Percentiles rank a stretch among this genome's conserved stretches.
Conservation (phyloP, 2,797 vertebrate species). For the Cercopithecus hamlyni region DNA sequence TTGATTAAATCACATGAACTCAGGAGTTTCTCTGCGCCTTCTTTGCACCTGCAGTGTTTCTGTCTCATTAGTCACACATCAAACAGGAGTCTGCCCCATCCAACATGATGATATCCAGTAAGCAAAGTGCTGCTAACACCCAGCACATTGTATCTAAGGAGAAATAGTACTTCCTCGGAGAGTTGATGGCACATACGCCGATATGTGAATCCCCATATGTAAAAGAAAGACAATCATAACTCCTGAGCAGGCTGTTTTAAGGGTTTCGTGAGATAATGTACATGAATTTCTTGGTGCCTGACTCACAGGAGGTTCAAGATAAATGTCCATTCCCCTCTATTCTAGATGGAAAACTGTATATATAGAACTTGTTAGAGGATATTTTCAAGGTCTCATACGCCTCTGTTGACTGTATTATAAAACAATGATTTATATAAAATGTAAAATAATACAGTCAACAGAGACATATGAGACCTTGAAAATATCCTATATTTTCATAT, state of each 20-base stretch:
- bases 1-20: not conserved
- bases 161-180: not conserved
- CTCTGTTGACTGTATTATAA: not conserved
- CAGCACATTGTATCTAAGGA: no score
- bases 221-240: not conserved
- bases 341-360: not conserved
- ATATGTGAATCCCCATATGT: not conserved
- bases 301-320: not conserved
- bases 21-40: not conserved
- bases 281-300: not conserved
- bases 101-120: not conserved
- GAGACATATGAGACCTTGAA: not conserved
- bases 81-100: not conserved
- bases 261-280: not conserved
- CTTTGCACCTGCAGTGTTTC: not conserved
- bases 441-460: not conserved
- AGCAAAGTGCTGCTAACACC: not conserved
- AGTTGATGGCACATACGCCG: not conserved
- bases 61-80: slow-evolving; percentile 31
- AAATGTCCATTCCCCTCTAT: not conserved
- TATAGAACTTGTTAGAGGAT: not conserved
- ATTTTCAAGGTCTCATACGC: not conserved
- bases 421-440: no score
- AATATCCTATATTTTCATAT: not conserved
- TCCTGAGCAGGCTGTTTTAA: not conserved